Base-by-base conservation (phyloP, 2,113 vertebrate species). In the Gopherus flavomarginatus region DNA sequence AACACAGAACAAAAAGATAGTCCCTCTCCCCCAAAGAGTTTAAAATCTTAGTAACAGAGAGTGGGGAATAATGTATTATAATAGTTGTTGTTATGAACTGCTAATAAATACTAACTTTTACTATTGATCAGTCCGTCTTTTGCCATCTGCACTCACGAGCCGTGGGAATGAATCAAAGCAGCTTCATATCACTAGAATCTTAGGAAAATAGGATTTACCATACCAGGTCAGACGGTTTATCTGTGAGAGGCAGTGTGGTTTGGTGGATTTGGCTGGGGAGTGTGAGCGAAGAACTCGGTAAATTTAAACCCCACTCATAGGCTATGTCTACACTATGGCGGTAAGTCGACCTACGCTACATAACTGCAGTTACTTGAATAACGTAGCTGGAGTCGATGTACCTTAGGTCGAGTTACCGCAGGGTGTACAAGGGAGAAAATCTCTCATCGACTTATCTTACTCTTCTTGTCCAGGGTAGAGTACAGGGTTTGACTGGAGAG, bases 111-210 rank as follows among this genome's bases (percentile, higher is more conserved):
- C 53, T 14, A 72, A 29, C 24, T 69, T 29, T 27, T 82, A 3
- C 4, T 22, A 54, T 27, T 77, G 47, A 31, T 65, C 79, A 21
- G 1, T 0, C 0, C 42, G 4, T 3, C 27, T 2, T 29, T 24
- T 13, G 0, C 0, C 0, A 11, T 6, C 59, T 3, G 1, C 11
- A 5, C 1, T 1, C 44, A 42, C 0, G 2, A 22, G 85, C 83
- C 82, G 52, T 53, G 31, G 77, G 72, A 53, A 16, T 50, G 10
- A 9, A 84, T 19, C 35, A 24, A 35, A 42, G 59, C 44, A 27
- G 27, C 56, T 8, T 26, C 0, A 2, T 78, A 47, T 78, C 42
- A 47, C 42, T 27, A 47, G 0, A 24, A 5, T 0, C 1, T 22
- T 56, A 42, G 79, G n/a, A 88, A 42, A 3, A 22, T 44, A 50